These are phyloP conservation scores for Phallusia fumigata DNA, from an alignment of 23 tunicate species.

Conservation along the genomic window DNA sequence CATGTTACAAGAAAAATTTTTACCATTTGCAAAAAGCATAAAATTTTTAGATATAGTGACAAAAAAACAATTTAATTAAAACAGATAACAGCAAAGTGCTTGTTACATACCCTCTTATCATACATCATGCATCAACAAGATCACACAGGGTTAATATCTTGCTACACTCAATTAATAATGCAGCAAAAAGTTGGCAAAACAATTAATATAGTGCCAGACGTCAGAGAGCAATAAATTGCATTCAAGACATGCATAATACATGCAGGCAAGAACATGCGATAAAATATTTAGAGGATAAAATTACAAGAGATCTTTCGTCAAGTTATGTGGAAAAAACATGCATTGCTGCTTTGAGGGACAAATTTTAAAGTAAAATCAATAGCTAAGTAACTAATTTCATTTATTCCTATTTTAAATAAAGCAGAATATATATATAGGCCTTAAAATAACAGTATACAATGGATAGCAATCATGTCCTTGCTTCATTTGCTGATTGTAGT, in stretches of 20 bases:
- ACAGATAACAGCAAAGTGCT: not conserved
- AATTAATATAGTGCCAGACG: not conserved
- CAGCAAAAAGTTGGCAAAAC: constrained; percentile 6
- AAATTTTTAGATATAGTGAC: too few relatives aligned
- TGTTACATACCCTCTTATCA: not conserved
- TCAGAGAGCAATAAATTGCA: not conserved
- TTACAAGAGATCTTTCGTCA: not conserved
- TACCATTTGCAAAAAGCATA: too few relatives aligned
- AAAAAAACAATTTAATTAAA: not conserved
- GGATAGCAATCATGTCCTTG: too few relatives aligned
- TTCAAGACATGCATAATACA: not conserved
- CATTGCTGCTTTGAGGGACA: too few relatives aligned
- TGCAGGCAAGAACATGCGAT: not conserved
- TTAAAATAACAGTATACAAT: too few relatives aligned
- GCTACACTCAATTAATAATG: not conserved
- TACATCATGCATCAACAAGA: not conserved
- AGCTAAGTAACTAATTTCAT: too few relatives aligned
- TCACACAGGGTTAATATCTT: not conserved
- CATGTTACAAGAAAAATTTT: too few relatives aligned
- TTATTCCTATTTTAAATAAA: too few relatives aligned
- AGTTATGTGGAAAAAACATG: too few relatives aligned
- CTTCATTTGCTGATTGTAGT: too few relatives aligned
- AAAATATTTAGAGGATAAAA: constrained; percentile 6
- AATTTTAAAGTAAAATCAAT: too few relatives aligned
- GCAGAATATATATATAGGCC: too few relatives aligned